Conservation (phyloP, 2,797 vertebrate species). For the Microcaecilia unicolor region DNA sequence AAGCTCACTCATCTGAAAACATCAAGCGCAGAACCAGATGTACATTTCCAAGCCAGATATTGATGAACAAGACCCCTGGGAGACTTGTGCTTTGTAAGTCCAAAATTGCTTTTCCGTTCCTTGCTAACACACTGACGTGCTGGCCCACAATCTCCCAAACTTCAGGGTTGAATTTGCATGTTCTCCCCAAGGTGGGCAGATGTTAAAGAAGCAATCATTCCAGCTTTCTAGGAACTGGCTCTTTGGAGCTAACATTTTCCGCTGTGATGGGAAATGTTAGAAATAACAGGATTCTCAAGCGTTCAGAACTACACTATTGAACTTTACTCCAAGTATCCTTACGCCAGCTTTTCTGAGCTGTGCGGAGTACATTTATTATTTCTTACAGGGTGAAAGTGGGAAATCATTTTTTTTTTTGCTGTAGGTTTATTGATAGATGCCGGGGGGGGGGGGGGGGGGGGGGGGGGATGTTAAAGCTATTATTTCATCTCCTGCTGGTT, state of each 20-base stretch:
- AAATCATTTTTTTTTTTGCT: too few species aligned
- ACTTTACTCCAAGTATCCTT: too few species aligned
- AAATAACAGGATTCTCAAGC: neutral
- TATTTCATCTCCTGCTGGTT: too few species aligned
- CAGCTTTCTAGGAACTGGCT: constrained; percentile 29
- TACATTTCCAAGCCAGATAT: too few species aligned
- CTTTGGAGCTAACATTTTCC: constrained; percentile 20
- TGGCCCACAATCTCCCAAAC: neutral
- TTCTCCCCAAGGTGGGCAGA: constrained; percentile 20
- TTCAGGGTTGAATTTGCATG: constrained; percentile 11
- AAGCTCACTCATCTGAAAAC: too few species aligned
- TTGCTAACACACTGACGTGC: neutral
- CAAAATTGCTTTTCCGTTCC: neutral
- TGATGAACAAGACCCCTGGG: neutral
- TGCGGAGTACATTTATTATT: too few species aligned
- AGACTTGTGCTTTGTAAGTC: neutral
- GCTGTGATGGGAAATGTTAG: neutral
- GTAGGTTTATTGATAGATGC: too few species aligned
- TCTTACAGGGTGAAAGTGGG: too few species aligned
- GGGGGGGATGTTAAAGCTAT: too few species aligned
- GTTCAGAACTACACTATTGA: neutral
- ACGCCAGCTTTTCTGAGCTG: too few species aligned
- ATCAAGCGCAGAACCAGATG: too few species aligned
- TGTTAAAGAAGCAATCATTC: constrained; percentile 29
- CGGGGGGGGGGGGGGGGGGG: too few species aligned